These are phyloP conservation scores for Parotocinclus haroldoi DNA, from an alignment of 2,797 vertebrate species.

Conservation along the genomic window DNA sequence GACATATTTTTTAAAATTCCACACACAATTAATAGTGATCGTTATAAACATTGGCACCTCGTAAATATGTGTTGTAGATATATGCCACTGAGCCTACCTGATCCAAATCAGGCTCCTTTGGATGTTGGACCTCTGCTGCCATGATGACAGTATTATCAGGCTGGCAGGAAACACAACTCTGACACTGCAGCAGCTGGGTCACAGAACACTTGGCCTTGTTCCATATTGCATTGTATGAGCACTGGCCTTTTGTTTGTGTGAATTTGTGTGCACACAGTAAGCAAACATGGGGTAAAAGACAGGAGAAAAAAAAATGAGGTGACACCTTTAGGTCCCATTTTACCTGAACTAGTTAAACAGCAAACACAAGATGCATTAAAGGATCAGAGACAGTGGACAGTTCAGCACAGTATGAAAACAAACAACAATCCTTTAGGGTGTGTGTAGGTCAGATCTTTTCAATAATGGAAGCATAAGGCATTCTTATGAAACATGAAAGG, in stretches of 20 bases:
- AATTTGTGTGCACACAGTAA: constrained; percentile 43
- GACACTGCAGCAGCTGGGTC: constrained; percentile 69
- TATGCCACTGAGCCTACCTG: constrained; percentile 54
- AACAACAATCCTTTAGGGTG: constrained; percentile 28
- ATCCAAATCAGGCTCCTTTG: constrained; percentile 50
- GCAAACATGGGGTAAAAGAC: constrained; percentile 5
- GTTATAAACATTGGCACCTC: no score
- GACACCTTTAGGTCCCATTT: constrained; percentile 23
- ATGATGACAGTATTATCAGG: constrained; percentile 56
- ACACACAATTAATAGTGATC: no score
- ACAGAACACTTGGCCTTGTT: constrained; percentile 66
- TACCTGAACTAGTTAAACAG: constrained; percentile 23
- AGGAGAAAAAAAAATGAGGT: constrained; percentile 12
- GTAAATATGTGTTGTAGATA: no score
- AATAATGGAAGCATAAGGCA: constrained; percentile 1
- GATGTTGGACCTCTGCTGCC: constrained; percentile 63
- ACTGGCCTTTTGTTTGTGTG: constrained; percentile 22
- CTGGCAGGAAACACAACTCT: constrained; percentile 59
- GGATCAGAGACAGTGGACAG: constrained; percentile 3
- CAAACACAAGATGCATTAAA: constrained; percentile 9
- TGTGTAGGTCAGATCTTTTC: constrained; percentile 26
- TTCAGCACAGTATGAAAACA: constrained; percentile 2
- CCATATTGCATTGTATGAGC: constrained; percentile 64
- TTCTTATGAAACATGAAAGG: constrained; percentile 5
- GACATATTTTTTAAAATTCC: no score